A percentile compares a stretch with the other conserved stretches of the same genome.
These are phyloP conservation scores for Myripristis murdjan DNA, from an alignment of 2,797 vertebrate genomes.

Conservation along the genomic window DNA sequence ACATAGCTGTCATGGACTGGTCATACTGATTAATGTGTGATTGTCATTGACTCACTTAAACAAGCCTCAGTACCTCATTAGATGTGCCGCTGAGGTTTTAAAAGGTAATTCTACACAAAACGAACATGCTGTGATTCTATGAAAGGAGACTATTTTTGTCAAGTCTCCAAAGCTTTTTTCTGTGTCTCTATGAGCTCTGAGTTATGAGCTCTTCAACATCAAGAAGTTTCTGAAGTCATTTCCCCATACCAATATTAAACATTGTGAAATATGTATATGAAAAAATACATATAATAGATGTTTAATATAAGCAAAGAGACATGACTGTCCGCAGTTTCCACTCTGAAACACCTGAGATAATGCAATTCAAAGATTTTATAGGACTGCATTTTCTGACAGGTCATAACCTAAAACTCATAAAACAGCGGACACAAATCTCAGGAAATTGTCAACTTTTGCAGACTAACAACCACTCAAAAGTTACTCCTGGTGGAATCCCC, in stretches of 20 bases:
- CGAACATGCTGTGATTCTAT: not conserved
- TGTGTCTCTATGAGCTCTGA: slow-evolving; percentile 13
- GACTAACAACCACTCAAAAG: not conserved
- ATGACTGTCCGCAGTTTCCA: no score
- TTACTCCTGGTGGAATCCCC: not conserved
- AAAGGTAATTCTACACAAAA: not conserved
- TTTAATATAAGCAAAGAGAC: no score
- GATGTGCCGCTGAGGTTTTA: not conserved
- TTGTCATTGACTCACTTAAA: not conserved
- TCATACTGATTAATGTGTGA: not conserved
- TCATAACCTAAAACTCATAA: not conserved
- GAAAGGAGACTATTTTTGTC: not conserved
- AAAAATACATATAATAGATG: no score
- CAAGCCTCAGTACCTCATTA: not conserved
- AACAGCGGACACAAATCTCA: no score
- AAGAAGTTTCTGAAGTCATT: not conserved
- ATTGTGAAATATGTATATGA: no score
- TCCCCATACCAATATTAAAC: no score
- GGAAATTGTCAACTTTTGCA: no score
- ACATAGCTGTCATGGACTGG: not conserved
- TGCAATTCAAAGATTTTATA: not conserved
- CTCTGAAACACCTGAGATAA: not conserved
- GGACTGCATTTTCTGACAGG: not conserved
- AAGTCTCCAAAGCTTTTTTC: not conserved
- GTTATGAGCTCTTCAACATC: slow-evolving; percentile 24